A percentile compares a stretch with the other conserved stretches of the same genome.
Evolutionary conservation across 2,797 vertebrate genomes (phyloP).

Genomic region (Luscinia megarhynchos): DNA sequence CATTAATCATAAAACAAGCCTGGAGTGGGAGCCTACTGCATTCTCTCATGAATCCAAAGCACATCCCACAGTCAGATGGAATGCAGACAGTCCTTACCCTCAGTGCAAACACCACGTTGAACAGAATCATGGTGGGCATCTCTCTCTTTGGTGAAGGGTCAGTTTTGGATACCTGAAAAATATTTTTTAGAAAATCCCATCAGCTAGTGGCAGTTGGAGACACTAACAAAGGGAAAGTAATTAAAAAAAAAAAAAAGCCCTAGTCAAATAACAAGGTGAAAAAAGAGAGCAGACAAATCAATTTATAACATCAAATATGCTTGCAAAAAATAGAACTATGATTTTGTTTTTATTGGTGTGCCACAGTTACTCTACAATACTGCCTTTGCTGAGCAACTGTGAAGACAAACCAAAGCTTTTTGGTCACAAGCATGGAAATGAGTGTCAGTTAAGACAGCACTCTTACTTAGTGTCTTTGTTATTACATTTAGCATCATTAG

Average conservation of each 20-base stretch:
- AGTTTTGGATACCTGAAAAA: slow-evolving; percentile 90
- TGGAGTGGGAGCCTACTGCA: background rate
- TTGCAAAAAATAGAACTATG: background rate
- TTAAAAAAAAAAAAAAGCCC: background rate
- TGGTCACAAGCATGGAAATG: background rate
- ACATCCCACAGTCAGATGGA: background rate
- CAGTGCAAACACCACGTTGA: slow-evolving; percentile 96
- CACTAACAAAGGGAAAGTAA: background rate
- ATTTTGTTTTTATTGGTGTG: background rate
- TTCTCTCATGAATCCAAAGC: background rate
- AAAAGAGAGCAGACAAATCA: background rate
- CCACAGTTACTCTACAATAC: background rate
- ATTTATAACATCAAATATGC: background rate
- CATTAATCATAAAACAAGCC: background rate
- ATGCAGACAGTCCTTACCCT: slow-evolving; percentile 82
- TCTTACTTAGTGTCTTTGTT: background rate
- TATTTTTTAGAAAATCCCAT: background rate
- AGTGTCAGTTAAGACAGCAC: background rate
- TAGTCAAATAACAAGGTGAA: background rate
- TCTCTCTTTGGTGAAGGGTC: slow-evolving; percentile 98
- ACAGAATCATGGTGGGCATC: slow-evolving; percentile 98
- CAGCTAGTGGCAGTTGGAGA: background rate
- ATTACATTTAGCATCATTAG: background rate
- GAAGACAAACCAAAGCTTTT: background rate
- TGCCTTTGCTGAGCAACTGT: background rate